phyloP scores from a whole-genome alignment of 2,888 invertebrate genomes.

The Odontocerum albicorne region DNA sequence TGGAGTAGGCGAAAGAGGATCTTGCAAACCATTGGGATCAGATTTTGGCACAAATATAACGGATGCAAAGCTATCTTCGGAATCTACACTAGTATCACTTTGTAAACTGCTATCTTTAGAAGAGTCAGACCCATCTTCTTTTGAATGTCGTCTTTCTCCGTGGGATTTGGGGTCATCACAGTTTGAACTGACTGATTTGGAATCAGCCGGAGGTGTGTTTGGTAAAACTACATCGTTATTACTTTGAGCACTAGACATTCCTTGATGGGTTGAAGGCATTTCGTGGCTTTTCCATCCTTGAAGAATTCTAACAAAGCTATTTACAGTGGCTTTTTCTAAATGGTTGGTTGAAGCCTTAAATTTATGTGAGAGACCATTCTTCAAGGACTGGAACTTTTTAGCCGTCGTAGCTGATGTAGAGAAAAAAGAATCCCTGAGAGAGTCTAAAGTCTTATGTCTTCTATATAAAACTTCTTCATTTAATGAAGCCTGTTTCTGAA shows the following conservation, averaged over 20 bases:
- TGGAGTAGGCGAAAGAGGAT: slow-evolving; percentile 62
- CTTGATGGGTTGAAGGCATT: slow-evolving; percentile 43
- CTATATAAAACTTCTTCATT: slow-evolving; percentile 84
- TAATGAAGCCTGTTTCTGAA: slow-evolving; percentile 86
- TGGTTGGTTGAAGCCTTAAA: slow-evolving; percentile 82
- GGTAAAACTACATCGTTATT: slow-evolving; percentile 37
- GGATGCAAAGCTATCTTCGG: slow-evolving; percentile 91
- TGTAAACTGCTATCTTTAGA: slow-evolving; percentile 89
- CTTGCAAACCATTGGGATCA: slow-evolving; percentile 56
- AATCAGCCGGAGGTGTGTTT: slow-evolving; percentile 41
- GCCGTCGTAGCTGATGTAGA: slow-evolving; percentile 69
- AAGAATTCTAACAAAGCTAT: slow-evolving; percentile 79
- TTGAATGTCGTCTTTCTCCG: slow-evolving; percentile 73
- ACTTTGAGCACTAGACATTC: slow-evolving; percentile 37
- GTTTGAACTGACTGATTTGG: slow-evolving; percentile 28
- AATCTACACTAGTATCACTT: slow-evolving; percentile 92
- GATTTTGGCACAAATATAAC: slow-evolving; percentile 90
- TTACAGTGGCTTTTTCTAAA: slow-evolving; percentile 81
- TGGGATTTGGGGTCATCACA: slow-evolving; percentile 50
- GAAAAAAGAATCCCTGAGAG: slow-evolving; percentile 72
- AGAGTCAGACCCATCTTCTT: slow-evolving; percentile 87
- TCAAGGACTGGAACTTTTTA: slow-evolving; percentile 75
- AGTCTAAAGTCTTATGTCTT: slow-evolving; percentile 65
- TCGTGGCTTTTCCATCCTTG: slow-evolving; percentile 76
- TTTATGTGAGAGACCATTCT: slow-evolving; percentile 81